Evolutionary conservation across 1,140 invertebrate species (phyloP).

Genomic region (Epicauta chinensis): DNA sequence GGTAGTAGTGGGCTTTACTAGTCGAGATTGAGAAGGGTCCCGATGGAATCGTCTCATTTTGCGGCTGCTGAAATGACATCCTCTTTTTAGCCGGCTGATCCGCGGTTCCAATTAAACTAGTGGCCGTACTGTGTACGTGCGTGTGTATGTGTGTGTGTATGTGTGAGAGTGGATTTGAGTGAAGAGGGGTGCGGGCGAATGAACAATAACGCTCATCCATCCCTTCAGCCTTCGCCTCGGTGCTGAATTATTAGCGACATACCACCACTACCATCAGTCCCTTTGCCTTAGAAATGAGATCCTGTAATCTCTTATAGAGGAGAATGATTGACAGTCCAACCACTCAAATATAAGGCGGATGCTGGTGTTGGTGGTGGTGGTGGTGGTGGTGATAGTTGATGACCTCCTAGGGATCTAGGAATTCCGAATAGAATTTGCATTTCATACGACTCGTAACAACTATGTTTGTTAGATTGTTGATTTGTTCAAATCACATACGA

Average conservation of each 20-base stretch:
- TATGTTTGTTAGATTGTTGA: no score
- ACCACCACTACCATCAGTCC: neutral
- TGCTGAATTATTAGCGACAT: conserved; percentile 18
- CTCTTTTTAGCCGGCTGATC: conserved; percentile 29
- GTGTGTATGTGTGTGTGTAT: no score
- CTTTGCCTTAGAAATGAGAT: conserved; percentile 3
- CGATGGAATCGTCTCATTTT: conserved; percentile 26
- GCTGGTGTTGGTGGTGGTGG: no score
- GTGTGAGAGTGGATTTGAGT: no score
- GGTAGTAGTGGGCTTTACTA: conserved; percentile 2
- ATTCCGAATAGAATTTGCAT: neutral
- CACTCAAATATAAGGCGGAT: neutral
- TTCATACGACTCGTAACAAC: no score
- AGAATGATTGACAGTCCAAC: conserved; percentile 6
- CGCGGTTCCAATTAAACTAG: conserved; percentile 28
- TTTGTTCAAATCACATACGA: no score
- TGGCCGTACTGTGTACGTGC: neutral
- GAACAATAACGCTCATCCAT: conserved; percentile 9
- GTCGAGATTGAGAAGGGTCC: conserved; percentile 15
- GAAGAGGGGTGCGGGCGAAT: conserved; percentile 5
- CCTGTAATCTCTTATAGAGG: neutral
- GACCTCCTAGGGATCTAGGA: no score
- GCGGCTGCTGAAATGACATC: conserved; percentile 26
- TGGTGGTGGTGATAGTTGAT: no score
- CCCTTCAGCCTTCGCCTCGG: conserved; percentile 1